Percentiles rank a stretch among this genome's conserved stretches.
Evolutionary conservation across 1,140 invertebrate genomes (phyloP).

Genomic region (Macrotrachela quadricornifera): DNA sequence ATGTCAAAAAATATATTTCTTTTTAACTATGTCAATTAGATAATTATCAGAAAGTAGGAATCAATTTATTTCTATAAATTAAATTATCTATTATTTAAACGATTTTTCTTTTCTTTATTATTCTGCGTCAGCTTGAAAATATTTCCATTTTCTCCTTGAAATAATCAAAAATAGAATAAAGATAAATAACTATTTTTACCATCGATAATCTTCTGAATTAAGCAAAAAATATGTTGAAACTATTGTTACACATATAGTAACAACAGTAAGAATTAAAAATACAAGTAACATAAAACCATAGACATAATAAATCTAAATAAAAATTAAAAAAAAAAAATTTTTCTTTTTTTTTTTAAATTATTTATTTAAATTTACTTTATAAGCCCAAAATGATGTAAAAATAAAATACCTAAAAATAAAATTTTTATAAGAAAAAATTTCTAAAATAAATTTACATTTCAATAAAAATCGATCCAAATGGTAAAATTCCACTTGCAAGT

Average conservation of each 20-base stretch:
- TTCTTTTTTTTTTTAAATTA: too few relatives aligned
- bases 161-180: not conserved
- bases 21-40: too few relatives aligned
- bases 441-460: conserved; percentile 85
- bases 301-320: conserved; percentile 69
- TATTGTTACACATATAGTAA: conserved; percentile 95
- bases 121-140: too few relatives aligned
- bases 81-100: not conserved
- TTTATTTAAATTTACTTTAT: conserved; percentile 40
- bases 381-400: conserved; percentile 99
- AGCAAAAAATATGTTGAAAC: conserved; percentile 96
- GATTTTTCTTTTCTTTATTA: not conserved
- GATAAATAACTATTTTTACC: conserved; percentile 37
- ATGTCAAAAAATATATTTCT: too few relatives aligned
- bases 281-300: conserved; percentile 99
- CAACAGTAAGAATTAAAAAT: conserved; percentile 80
- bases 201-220: conserved; percentile 97
- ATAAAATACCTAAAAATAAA: conserved; percentile 67
- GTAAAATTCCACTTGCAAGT: conserved; percentile 76
- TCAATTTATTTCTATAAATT: conserved; percentile 6
- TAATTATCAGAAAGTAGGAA: not conserved
- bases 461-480: conserved; percentile 98
- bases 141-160: not conserved
- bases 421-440: too few relatives aligned
- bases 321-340: too few relatives aligned